Evolutionary conservation across 92 coral and sea anemone genomes (phyloP), one percentile per base, ranked within the genome.

Genomic region (Palythoa grandiflora): DNA sequence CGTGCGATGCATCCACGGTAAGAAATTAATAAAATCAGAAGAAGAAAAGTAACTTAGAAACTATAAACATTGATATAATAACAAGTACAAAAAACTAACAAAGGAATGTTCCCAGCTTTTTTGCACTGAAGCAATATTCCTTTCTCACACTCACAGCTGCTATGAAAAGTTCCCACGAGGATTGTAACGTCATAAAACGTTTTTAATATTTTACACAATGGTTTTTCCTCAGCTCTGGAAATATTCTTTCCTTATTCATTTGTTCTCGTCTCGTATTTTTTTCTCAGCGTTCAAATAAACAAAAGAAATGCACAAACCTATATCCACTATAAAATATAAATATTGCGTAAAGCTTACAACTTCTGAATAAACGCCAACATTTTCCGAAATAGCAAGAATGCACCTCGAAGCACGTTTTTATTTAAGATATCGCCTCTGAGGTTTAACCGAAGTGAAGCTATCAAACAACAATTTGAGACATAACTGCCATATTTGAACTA

Each of bases 361-460:
- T 66, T 37, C 11, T 66, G 65, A 66, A 20, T 68, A 35, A 68
- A 19, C 36, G 38, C 73, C 38, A 9, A 35, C 36, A 68, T 8
- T 1, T 59, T 0, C 65, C 3, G 12, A 19, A 20, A 7, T 19
- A 21, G 71, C 37, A 8, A 68, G 36, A 19, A 68, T 19, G 12
- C 12, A 68, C 4, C 65, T 11, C 6, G 38, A 28, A 68, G 73
- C 73, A 68, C 38, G 73, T 68, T 68, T 68, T 68, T 0, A 20
- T 68, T 20, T 10, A 68, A 59, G 65, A 68, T 68, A 68, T 68
- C 14, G 73, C 38, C 20, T 68, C 73, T 68, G 73, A 68, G 38
- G 73, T 28, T 68, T 68, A 28, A 68, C 12, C 20, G 73, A 35
- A 68, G 73, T 20, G 38, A 20, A 20, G 38, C 37, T 65, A 17